Conservation (phyloP, 2,113 vertebrate genomes). For the Zingel zingel region DNA sequence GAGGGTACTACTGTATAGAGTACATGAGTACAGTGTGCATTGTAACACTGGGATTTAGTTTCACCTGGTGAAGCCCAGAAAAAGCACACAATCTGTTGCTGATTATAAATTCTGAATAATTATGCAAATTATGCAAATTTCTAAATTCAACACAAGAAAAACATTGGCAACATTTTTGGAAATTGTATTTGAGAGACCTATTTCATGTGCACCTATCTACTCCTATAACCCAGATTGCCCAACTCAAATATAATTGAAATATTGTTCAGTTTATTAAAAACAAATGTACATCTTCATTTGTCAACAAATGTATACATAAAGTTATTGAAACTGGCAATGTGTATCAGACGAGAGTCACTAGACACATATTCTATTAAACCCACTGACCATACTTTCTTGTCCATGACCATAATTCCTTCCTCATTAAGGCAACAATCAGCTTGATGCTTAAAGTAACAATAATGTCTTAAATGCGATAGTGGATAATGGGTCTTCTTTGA, state of each 20-base stretch:
- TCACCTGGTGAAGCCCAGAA: background rate
- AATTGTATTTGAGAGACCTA: background rate
- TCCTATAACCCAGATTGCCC: background rate
- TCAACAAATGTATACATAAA: slow-evolving; percentile 51
- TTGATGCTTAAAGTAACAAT: slow-evolving; percentile 48
- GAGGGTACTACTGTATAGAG: background rate
- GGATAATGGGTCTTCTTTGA: slow-evolving; percentile 30
- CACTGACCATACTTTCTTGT: slow-evolving; percentile 46
- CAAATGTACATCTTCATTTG: slow-evolving; percentile 32
- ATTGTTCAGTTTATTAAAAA: slow-evolving; percentile 67
- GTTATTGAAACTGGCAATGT: slow-evolving; percentile 58
- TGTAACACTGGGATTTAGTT: background rate
- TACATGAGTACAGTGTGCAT: background rate
- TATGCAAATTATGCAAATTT: background rate
- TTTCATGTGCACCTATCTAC: background rate
- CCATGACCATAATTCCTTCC: slow-evolving; percentile 41
- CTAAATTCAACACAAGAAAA: background rate
- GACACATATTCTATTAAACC: slow-evolving; percentile 51
- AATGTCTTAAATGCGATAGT: slow-evolving; percentile 36
- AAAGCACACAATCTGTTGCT: background rate
- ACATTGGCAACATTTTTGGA: background rate
- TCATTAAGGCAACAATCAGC: slow-evolving; percentile 74
- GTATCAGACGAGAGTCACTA: slow-evolving; percentile 12
- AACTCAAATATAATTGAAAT: background rate
- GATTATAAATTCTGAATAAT: background rate